These are phyloP conservation scores for Rhopalosiphum nymphaeae DNA, from an alignment of 2,888 invertebrate species.

Conservation along the genomic window DNA sequence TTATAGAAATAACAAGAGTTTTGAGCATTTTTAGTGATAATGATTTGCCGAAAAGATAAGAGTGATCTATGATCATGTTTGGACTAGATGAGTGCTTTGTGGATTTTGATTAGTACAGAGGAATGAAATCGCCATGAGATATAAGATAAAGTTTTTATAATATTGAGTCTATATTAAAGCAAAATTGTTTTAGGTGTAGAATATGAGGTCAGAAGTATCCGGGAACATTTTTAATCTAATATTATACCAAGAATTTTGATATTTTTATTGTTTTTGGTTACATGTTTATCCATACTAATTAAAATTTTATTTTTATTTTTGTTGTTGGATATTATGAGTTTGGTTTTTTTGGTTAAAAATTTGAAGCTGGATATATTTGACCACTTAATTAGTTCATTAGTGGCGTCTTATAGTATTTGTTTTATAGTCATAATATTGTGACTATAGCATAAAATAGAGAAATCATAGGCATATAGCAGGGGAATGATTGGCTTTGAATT, in stretches of 20 bases:
- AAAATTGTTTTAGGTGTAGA: neutral
- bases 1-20: neutral
- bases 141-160: neutral
- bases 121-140: too few relatives aligned
- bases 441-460: too few relatives aligned
- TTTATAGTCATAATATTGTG: too few relatives aligned
- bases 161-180: too few relatives aligned
- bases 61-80: constrained; percentile 2
- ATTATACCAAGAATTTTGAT: constrained; percentile 5
- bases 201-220: neutral
- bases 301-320: neutral
- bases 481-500: too few relatives aligned
- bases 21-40: neutral
- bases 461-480: neutral
- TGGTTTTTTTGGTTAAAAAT: neutral
- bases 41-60: neutral
- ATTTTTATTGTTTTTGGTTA: constrained; percentile 12
- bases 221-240: neutral
- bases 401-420: too few relatives aligned
- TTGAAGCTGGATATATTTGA: neutral
- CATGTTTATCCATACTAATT: neutral
- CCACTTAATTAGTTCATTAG: too few relatives aligned
- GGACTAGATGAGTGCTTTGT: neutral
- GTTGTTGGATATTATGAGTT: too few relatives aligned
- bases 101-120: too few relatives aligned